These are phyloP conservation scores for Peromyscus californicus DNA, from an alignment of 2,113 vertebrate species.

Conservation along the genomic window DNA sequence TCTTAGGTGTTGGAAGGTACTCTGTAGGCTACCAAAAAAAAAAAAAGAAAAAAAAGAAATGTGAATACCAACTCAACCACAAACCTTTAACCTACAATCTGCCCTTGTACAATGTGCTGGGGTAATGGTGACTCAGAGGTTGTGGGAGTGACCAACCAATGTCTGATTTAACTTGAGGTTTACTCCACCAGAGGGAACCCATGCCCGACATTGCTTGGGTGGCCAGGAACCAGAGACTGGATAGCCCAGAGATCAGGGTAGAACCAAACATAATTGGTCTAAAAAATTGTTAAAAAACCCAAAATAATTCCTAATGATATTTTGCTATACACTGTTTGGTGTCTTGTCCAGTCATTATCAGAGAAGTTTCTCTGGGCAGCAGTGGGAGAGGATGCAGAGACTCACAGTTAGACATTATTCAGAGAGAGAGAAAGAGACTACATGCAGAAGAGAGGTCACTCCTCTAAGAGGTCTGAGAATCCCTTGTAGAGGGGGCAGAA, in stretches of 20 bases:
- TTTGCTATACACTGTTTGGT: neutral
- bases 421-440: neutral
- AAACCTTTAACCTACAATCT: neutral
- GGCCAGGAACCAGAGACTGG: too few species aligned
- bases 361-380: neutral
- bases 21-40: neutral
- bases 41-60: neutral
- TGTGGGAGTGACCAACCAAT: neutral
- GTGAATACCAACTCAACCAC: accelerated
- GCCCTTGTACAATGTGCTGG: neutral
- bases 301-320: neutral
- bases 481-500: neutral
- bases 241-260: neutral
- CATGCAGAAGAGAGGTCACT: neutral
- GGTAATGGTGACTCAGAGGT: too few species aligned
- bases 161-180: neutral
- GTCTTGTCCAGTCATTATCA: neutral
- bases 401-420: neutral
- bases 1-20: neutral
- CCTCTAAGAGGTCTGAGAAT: neutral
- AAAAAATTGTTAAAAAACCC: neutral
- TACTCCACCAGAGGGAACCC: neutral
- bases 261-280: neutral
- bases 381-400: neutral
- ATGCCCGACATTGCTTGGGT: neutral